These are phyloP conservation scores for Drosophila sturtevanti DNA, from an alignment of 1,140 invertebrate genomes.

Conservation along the genomic window DNA sequence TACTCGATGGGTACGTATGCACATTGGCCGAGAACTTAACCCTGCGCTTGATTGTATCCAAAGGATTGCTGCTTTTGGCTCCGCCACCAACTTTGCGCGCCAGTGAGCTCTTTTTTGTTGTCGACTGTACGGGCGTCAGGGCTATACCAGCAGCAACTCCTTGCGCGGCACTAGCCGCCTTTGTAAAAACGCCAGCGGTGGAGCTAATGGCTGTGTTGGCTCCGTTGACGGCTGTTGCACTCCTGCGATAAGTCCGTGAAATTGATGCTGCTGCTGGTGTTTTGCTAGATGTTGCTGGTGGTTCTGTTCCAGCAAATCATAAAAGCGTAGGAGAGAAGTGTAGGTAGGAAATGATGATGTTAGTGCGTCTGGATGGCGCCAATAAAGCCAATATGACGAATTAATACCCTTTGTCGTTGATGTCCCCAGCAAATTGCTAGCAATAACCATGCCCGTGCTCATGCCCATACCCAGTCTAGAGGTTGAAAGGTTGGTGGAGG, in stretches of 20 bases:
- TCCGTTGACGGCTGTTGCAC: not conserved
- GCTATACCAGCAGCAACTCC: not conserved
- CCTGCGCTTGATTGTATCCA: conserved; percentile 31
- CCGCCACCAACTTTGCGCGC: conserved; percentile 35
- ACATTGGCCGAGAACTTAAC: conserved; percentile 63
- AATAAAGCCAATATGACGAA: conserved; percentile 24
- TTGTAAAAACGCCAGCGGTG: conserved; percentile 22
- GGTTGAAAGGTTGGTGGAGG: not conserved
- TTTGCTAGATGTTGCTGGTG: conserved; percentile 1
- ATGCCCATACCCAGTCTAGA: conserved; percentile 15
- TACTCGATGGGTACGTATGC: conserved; percentile 35
- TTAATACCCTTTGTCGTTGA: conserved; percentile 50
- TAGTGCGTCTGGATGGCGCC: conserved; percentile 41
- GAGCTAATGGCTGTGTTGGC: not conserved
- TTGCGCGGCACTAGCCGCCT: conserved; percentile 21
- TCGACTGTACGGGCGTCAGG: not conserved
- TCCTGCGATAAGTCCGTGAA: conserved; percentile 21
- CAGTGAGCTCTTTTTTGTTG: conserved; percentile 52
- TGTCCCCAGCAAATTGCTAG: not conserved
- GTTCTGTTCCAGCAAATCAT: conserved; percentile 21
- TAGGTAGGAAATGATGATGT: conserved; percentile 50
- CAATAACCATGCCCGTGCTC: conserved; percentile 14
- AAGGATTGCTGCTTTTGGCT: conserved; percentile 8
- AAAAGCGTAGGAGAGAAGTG: conserved; percentile 32
- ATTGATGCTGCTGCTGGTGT: not conserved